Evolutionary conservation across 2,113 vertebrate genomes (phyloP), one percentile per base, ranked within the genome.

Genomic region (Microcebus jonahi): DNA sequence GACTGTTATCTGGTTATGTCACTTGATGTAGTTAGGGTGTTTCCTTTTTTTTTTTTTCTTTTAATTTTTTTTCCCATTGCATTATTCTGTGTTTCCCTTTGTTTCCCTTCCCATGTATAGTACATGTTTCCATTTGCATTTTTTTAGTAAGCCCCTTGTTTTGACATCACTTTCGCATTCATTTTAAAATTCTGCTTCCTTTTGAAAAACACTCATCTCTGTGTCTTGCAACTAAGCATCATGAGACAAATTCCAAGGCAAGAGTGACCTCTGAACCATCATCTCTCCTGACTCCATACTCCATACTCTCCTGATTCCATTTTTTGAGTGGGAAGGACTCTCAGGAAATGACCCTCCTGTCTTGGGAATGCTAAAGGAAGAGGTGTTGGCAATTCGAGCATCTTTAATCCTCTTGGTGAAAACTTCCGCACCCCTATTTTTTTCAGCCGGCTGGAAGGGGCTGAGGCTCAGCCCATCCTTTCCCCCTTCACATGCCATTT

Each of bases 401-500:
- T 95, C 97, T 97, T 68, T 95, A 96, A 79, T 61, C 93, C 95
- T 97, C 91, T 94, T 48, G 96, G 94, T 61, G 96, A 96, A 98
- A 90, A 79, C 88, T 68, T 93, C 87, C 31, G 17, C 85, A 53
- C 53, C 91, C 94, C 84, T 39, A 53, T 94, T 95, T 95, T 96
- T 79, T 93, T 90, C 98, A 97, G 97, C 96, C 0, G 91, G n/a
- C 93, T 68, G 97, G 97, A 95, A 89, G 6, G 89, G 94, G 97
- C 97, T 80, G 94, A 81, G 87, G 71, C 96, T 95, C 84, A 90
- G 92, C 88, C 95, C 71, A 90, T 82, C 96, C 53, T 91, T 96
- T 84, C 84, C 93, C 96, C 97, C 97, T 98, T 97, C 98, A 98
- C 97, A 96, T 98, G 97, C 98, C 98, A 76, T 96, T 96, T 98